phyloP scores from a whole-genome alignment of 2,797 vertebrate species.

The Neosilurus mollespiculum region DNA sequence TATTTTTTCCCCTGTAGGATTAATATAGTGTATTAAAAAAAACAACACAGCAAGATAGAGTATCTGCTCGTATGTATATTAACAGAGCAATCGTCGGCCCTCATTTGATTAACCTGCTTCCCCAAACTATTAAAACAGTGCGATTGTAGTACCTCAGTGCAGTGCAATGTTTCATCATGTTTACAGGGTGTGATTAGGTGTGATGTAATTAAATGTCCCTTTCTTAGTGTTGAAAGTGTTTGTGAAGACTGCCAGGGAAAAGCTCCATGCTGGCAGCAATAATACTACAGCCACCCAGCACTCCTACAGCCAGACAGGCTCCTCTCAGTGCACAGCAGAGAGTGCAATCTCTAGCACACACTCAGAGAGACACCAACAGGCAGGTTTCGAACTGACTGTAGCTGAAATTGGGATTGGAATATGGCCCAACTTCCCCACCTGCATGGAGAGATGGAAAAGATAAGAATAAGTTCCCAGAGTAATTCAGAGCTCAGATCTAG shows the following conservation, averaged over 20 bases:
- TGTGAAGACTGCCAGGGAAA: conserved; percentile 65
- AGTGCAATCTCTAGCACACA: conserved; percentile 69
- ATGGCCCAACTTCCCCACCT: conserved; percentile 67
- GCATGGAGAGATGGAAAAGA: conserved; percentile 65
- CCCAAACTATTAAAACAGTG: not conserved
- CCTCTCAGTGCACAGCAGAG: conserved; percentile 61
- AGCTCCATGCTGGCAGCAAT: conserved; percentile 72
- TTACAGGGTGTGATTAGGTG: conserved; percentile 11
- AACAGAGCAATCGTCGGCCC: not conserved
- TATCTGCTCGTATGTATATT: not conserved
- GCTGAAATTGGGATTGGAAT: conserved; percentile 68
- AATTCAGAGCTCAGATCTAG: conserved; percentile 20
- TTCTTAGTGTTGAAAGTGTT: conserved; percentile 23
- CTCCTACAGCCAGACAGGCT: conserved; percentile 68
- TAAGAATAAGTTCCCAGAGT: conserved; percentile 57
- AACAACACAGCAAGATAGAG: not conserved
- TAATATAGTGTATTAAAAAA: no score
- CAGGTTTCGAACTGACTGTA: conserved; percentile 75
- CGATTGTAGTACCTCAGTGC: not conserved
- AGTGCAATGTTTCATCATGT: conserved; percentile 15
- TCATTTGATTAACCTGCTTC: not conserved
- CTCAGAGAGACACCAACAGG: conserved; percentile 75
- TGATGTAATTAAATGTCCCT: conserved; percentile 23
- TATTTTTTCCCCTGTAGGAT: no score
- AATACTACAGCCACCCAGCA: conserved; percentile 68